Evolutionary conservation across 2,888 invertebrate species (phyloP).

Genomic region (Tachystola acroxantha): DNA sequence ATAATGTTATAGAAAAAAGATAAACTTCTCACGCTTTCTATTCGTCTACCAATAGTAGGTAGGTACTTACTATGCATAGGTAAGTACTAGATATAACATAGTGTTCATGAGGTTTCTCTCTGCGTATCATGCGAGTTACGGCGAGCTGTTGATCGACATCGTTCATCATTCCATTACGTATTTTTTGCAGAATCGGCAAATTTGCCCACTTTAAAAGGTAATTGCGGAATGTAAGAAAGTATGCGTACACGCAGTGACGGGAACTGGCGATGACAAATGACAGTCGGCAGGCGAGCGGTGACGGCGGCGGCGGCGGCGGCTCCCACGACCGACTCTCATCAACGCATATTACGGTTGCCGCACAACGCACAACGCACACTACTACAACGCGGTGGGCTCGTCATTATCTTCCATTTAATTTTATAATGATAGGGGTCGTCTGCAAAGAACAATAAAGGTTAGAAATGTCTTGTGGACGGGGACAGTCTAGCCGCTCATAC

Average conservation of each 20-base stretch:
- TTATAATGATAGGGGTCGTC: slow-evolving; percentile 5
- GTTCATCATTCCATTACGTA: slow-evolving; percentile 43
- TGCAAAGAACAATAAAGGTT: too few species aligned
- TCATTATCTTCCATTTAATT: slow-evolving; percentile 6
- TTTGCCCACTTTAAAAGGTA: slow-evolving; percentile 61
- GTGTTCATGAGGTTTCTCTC: slow-evolving; percentile 12
- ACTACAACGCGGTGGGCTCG: slow-evolving; percentile 15
- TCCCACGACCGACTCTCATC: slow-evolving; percentile 60
- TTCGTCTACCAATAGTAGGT: slow-evolving; percentile 6
- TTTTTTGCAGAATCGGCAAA: slow-evolving; percentile 54
- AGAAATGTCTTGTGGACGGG: too few species aligned
- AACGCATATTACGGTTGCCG: slow-evolving; percentile 48
- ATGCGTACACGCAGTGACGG: slow-evolving; percentile 60
- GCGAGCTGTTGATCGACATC: slow-evolving; percentile 34
- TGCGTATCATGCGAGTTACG: slow-evolving; percentile 14
- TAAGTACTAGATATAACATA: too few species aligned
- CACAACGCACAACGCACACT: slow-evolving; percentile 14
- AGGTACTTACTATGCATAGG: too few species aligned
- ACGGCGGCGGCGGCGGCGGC: too few species aligned
- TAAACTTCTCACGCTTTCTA: neutral
- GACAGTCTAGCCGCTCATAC: too few species aligned
- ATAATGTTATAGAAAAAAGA: neutral
- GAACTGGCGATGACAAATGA: slow-evolving; percentile 71
- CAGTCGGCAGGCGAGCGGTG: slow-evolving; percentile 27
- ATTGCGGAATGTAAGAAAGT: slow-evolving; percentile 66